phyloP scores from a whole-genome alignment of 2,888 invertebrate species.

The Tenthredo livida region DNA sequence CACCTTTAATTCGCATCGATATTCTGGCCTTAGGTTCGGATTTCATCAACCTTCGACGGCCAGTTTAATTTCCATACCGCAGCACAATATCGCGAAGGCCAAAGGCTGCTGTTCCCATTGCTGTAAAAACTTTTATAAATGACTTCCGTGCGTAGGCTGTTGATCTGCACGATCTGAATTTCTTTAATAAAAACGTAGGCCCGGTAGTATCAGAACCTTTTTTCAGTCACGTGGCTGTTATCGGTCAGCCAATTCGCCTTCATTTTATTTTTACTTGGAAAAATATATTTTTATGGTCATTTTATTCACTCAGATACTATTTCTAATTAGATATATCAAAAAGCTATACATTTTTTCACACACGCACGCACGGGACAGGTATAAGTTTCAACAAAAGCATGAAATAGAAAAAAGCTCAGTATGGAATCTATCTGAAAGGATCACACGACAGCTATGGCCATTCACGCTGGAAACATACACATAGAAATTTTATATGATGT shows the following conservation, averaged over 20 bases:
- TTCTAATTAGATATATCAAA: not conserved
- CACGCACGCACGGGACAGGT: not conserved
- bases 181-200: not conserved
- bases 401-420: not conserved
- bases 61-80: not conserved
- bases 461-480: not conserved
- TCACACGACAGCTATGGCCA: not conserved
- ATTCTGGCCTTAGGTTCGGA: not conserved
- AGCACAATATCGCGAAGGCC: slow-evolving; percentile 4
- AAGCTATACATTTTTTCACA: not conserved
- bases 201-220: not conserved
- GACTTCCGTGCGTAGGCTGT: not conserved
- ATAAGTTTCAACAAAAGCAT: not conserved
- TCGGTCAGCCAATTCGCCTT: not conserved
- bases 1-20: not conserved
- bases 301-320: not conserved
- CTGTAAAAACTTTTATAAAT: not conserved
- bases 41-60: not conserved
- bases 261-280: not conserved
- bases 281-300: not conserved
- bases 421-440: not conserved
- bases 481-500: not conserved
- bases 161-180: not conserved
- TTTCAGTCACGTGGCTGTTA: not conserved
- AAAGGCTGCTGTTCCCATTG: not conserved